Percentiles rank a stretch among this genome's conserved stretches.
These are phyloP conservation scores for Vespertilio murinus DNA, from an alignment of 2,797 vertebrate species.

Conservation along the genomic window DNA sequence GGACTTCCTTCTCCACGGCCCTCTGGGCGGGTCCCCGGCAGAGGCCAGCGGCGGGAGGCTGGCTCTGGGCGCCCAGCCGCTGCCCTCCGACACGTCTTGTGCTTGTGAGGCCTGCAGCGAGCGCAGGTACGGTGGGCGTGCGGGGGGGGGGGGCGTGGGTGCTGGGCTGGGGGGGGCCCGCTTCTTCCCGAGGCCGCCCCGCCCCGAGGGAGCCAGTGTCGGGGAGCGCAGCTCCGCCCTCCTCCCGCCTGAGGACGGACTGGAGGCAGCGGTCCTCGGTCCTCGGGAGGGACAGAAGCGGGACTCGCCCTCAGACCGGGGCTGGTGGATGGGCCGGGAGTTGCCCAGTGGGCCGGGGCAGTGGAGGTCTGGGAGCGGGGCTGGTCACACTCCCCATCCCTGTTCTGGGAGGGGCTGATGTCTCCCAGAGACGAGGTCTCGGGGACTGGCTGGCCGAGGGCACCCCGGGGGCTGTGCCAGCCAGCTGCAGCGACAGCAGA, in stretches of 20 bases:
- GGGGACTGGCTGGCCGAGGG: fast-evolving
- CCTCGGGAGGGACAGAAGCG: neutral
- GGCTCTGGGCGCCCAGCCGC: conserved; percentile 88
- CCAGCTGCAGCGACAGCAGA: neutral
- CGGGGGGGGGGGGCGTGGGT: neutral
- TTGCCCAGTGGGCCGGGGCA: neutral
- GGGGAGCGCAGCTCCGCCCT: neutral
- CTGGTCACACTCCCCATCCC: neutral
- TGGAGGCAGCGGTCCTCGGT: neutral
- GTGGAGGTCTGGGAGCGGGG: neutral
- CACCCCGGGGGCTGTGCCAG: neutral
- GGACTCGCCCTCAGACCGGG: no score
- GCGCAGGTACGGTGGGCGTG: conserved; percentile 86
- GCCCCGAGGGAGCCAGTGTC: neutral
- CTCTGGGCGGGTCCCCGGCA: conserved; percentile 89
- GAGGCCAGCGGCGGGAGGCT: conserved; percentile 89
- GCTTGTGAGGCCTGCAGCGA: conserved; percentile 97
- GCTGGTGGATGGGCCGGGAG: no score
- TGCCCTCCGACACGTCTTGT: conserved; percentile 91
- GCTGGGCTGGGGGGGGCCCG: neutral
- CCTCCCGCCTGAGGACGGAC: neutral
- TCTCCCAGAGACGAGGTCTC: neutral
- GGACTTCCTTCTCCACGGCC: conserved; percentile 96
- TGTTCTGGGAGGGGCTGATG: fast-evolving
- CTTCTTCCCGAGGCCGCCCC: neutral